Base-by-base conservation (phyloP, 2,888 invertebrate species). In the Ametastegia equiseti region DNA sequence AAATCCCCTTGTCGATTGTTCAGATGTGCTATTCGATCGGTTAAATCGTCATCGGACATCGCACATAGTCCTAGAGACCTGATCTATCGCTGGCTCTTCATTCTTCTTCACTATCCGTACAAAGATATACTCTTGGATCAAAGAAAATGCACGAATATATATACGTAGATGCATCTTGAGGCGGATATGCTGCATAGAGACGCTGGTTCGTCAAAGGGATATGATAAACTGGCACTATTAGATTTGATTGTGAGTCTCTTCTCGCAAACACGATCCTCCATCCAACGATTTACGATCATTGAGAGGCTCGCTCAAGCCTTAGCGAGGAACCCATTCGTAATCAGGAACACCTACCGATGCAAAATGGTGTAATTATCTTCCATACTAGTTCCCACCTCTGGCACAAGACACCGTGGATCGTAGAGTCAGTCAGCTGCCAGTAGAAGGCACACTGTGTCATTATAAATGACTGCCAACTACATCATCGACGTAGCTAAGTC, bases 171-270 rank as follows among this genome's bases (percentile, higher is more conserved):
- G 65, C 36, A 65, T n/a, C n/a, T n/a, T n/a, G 30, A 60, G 63
- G 13, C 30, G 63, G 30, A 11, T 30, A 7, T 27, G 30, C 4
- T 9, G 9, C 30, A 9, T 11, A n/a, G 15, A 84, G 85, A 85
- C 84, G 88, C 86, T 86, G 85, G 84, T 86, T 87, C 87, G 87
- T 86, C 87, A 88, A 88, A 87, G 88, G 85, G 84, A 85, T 88
- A 90, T 90, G 90, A 90, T 89, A 89, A 88, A 90, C 90, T 85
- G 87, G 84, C 80, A 85, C 87, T 88, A 89, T 90, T 89, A 89
- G 89, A 88, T 89, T 87, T 88, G 88, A 89, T 65, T 11, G 39
- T 65, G 65, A 65, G 39, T 33, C 36, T 65, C n/a, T 65, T 65
- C 65, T 36, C 39, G 19, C 65, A 65, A 65, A 65, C 65, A 39